Evolutionary conservation across 2,888 invertebrate genomes (phyloP).

Genomic region (Ashinkailepas kermadecensis): DNA sequence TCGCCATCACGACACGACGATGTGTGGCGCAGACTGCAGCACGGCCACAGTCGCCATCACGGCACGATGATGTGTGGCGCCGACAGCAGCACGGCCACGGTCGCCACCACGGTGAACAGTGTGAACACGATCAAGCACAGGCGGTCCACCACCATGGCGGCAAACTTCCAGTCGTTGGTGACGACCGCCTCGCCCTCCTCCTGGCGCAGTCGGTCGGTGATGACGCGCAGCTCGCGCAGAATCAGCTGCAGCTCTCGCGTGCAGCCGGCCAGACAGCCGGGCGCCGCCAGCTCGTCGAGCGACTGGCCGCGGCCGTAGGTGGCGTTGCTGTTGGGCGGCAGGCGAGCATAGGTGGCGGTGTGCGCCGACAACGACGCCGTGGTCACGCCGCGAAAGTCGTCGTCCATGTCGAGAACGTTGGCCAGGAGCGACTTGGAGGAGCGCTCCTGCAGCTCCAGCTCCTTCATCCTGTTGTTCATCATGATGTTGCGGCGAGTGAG

Average conservation of each 20-base stretch:
- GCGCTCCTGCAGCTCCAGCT: slow-evolving; percentile 79
- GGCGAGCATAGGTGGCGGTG: slow-evolving; percentile 53
- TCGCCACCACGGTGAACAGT: slow-evolving; percentile 94
- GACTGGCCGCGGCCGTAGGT: slow-evolving; percentile 28
- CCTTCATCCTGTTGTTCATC: slow-evolving; percentile 69
- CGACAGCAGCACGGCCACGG: slow-evolving; percentile 91
- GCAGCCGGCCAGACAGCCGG: slow-evolving; percentile 46
- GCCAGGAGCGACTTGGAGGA: slow-evolving; percentile 92
- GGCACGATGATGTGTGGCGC: slow-evolving; percentile 62
- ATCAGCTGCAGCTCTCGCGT: slow-evolving; percentile 83
- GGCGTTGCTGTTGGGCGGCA: slow-evolving; percentile 38
- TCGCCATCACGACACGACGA: too few relatives aligned
- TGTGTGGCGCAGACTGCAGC: too few relatives aligned
- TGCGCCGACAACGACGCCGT: slow-evolving; percentile 38
- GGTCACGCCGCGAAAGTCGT: slow-evolving; percentile 59
- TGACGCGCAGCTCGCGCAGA: slow-evolving; percentile 81
- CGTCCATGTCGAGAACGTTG: slow-evolving; percentile 94
- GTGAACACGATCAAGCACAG: slow-evolving; percentile 99
- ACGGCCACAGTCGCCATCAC: neutral
- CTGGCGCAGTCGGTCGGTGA: slow-evolving; percentile 87
- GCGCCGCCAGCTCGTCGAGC: slow-evolving; percentile 53
- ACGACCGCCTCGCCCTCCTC: slow-evolving; percentile 90
- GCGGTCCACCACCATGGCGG: slow-evolving; percentile 99
- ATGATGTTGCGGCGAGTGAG: slow-evolving; percentile 49
- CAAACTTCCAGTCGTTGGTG: slow-evolving; percentile 98